These are phyloP conservation scores for Eumacrocentrus americanus DNA, from an alignment of 2,888 invertebrate genomes.

Conservation along the genomic window DNA sequence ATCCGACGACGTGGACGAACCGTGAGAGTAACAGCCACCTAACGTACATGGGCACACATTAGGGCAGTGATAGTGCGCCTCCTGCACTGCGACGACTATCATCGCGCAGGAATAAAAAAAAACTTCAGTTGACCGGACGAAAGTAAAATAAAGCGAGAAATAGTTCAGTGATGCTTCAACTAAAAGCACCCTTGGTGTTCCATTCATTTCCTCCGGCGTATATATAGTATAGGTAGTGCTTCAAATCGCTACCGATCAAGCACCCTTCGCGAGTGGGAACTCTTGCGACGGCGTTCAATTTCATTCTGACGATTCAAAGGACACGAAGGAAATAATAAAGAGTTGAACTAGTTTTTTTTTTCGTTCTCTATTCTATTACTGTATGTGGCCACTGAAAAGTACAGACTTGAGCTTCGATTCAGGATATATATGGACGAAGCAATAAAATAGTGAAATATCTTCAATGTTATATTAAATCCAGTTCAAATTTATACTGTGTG, in stretches of 20 bases:
- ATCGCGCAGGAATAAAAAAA: neutral
- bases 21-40: slow-evolving; percentile 35
- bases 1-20: slow-evolving; percentile 18
- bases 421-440: too few relatives aligned
- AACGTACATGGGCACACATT: neutral
- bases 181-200: slow-evolving; percentile 3
- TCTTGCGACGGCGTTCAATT: neutral
- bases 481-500: neutral
- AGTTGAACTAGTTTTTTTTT: neutral
- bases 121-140: neutral
- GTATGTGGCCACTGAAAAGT: too few relatives aligned
- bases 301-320: neutral
- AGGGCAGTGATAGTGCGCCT: neutral
- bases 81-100: neutral
- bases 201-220: too few relatives aligned
- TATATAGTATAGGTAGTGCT: too few relatives aligned
- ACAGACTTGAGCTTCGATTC: too few relatives aligned
- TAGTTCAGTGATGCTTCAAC: neutral
- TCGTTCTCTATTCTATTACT: neutral
- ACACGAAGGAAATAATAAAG: neutral
- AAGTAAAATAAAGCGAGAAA: neutral
- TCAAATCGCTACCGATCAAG: too few relatives aligned
- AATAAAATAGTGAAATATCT: neutral
- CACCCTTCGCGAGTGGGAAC: neutral
- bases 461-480: too few relatives aligned